Evolutionary conservation across 2,797 vertebrate species (phyloP), one percentile per base, ranked within the genome.

Genomic region (Ibycter americanus): DNA sequence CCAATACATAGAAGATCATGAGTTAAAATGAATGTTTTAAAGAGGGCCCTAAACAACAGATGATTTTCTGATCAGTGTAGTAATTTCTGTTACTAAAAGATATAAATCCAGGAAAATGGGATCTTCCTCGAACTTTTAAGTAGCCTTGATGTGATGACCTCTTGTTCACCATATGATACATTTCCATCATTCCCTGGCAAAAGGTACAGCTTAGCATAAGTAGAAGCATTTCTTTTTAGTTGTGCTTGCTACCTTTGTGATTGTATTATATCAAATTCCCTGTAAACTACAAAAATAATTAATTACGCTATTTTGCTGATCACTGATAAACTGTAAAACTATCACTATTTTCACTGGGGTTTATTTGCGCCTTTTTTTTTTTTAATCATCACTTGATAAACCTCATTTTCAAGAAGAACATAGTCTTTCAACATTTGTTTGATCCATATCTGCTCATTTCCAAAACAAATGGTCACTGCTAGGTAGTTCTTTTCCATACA

Each of bases 241-340:
- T 84, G 2, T 32, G 18, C 21, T 70, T 0, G 0, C 6, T 68
- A 82, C 5, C 15, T 58, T 34, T 38, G 15, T 38, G 12, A 65
- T 70, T 0, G 1, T 29, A 72, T 65, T 32, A 38, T 23, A 52
- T 4, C 7, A 76, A 72, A 84, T 70, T 27, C 44, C 20, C 7
- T 51, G 14, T 25, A 73, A 73, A 27, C 47, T 51, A 73, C 13
- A 71, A 72, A 89, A 89, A 21, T 25, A 89, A 79, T 21, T 47
- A 19, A 44, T 80, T 42, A 42, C 6, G 11, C 3, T 31, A 20
- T 59, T 80, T 77, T 63, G 5, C 14, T 52, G 25, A 59, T 46
- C 90, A 14, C 4, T 79, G n/a, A 76, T 13, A 42, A 27, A 63
- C 36, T 17, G 8, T 22, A 63, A 49, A 85, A 66, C 23, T 65